Evolutionary conservation across 2,113 vertebrate species (phyloP), one percentile per base, ranked within the genome.

Genomic region (Arothron firmamentum): DNA sequence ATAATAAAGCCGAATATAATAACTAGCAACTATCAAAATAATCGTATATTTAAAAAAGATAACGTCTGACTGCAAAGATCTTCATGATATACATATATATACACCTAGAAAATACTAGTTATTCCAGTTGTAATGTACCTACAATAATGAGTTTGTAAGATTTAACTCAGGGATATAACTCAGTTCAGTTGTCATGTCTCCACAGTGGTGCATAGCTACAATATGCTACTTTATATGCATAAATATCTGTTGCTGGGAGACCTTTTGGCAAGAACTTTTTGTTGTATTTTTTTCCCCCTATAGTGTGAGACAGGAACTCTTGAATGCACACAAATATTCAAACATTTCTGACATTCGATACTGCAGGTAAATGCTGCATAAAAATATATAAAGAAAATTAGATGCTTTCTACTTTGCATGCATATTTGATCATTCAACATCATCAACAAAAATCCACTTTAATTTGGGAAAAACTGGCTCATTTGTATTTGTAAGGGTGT

Each of bases 191-290:
- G n/a, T 82, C 65, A 69, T 73, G 73, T 79, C 74, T 81, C 79
- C 83, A 78, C 62, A 57, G 59, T 83, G 75, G 74, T 85, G 70
- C 70, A 67, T 72, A 82, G 65, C 80, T 81, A 79, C 77, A 65
- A 85, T 85, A 74, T 52, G 70, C 65, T 75, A 48, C 52, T 52
- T 78, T 62, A 83, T 86, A 80, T 34, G 31, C 34, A 38, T 28
- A 88, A 87, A 80, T 43, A 64, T 66, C 78, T 79, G 65, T 66
- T 72, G 79, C 57, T 46, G 59, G 56, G 68, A 49, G 67, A 67
- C 81, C 80, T 82, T 17, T 13, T 65, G 77, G 80, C 72, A 60
- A 75, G 77, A 65, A 65, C 34, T 38, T 10, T 38, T 38, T 11
- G 34, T 38, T 38, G 34, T 38, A 2, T 2, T 38, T 38, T 38